Conservation (phyloP, 2,888 invertebrate genomes). For the Strigamia transsilvanica region DNA sequence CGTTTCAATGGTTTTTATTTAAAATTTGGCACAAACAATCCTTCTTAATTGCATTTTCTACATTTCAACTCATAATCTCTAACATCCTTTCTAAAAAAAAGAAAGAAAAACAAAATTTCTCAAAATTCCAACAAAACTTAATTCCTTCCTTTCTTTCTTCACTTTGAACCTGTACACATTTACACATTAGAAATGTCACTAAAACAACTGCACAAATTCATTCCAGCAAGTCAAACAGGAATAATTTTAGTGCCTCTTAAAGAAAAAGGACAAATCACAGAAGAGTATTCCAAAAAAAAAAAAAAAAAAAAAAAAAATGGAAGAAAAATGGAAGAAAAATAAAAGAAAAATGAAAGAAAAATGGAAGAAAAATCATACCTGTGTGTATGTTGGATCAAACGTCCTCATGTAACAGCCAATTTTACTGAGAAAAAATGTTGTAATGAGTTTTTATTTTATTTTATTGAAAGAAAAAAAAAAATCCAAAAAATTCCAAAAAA, state of each 20-base stretch:
- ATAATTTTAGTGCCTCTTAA: not conserved
- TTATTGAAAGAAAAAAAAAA: slow-evolving; percentile 26
- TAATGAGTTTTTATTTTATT: not conserved
- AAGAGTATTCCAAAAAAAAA: not conserved
- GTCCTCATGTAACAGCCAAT: not conserved
- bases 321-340: not conserved
- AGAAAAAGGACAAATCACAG: slow-evolving; percentile 28
- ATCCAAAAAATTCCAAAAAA: not conserved
- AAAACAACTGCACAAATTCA: not conserved
- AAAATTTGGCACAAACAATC: slow-evolving; percentile 28
- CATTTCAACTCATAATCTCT: not conserved
- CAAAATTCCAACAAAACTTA: not conserved
- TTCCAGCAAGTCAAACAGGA: slow-evolving; percentile 35
- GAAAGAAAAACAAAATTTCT: too few species aligned
- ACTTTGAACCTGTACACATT: not conserved
- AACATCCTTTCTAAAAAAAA: slow-evolving; percentile 17
- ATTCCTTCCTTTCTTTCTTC: not conserved
- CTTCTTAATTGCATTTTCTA: not conserved
- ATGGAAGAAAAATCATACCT: slow-evolving; percentile 9
- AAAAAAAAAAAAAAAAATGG: not conserved
- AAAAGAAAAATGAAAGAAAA: not conserved
- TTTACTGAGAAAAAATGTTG: slow-evolving; percentile 24
- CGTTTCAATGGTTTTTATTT: not conserved
- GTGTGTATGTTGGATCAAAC: not conserved
- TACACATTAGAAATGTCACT: slow-evolving; percentile 1